Evolutionary conservation across 1,140 invertebrate genomes (phyloP), one percentile per base, ranked within the genome.

Genomic region (Battus philenor): DNA sequence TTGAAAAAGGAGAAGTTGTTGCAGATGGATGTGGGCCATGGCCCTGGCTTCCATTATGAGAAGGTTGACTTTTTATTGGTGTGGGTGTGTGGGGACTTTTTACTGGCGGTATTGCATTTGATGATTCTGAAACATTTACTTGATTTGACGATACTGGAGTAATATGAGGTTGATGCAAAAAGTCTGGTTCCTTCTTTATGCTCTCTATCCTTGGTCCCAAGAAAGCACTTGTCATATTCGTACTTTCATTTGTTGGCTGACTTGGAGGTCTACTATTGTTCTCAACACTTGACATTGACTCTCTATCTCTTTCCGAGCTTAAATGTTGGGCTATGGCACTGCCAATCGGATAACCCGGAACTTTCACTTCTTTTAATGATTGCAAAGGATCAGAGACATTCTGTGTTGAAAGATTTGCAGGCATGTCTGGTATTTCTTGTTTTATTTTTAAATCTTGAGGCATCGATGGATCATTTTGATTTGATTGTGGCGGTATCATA

Each of bases 401-500:
- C 30, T 88, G 88, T 43, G 89, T 87, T 22, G 80, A 81, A 43
- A 80, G 54, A 44, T 86, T 85, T 29, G 86, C 82, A 47, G 80
- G 76, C 56, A 83, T 64, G 56, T 90, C 88, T 29, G 87, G 82
- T 17, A 91, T 87, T 83, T 93, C 93, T 69, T 93, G 91, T 73
- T 94, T 94, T 11, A 94, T 93, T 70, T 94, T 93, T 32, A 93
- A 79, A 71, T 93, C 93, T 68, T 93, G 93, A 6, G 92, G 92
- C 70, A 93, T 86, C 70, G 90, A 74, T 71, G 86, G 56, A 68
- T 87, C 58, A 87, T 65, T 74, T 62, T 88, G 61, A 84, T 63
- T 75, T 8, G 66, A 56, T 44, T 64, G 65, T 47, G 65, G 59
- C 26, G 59, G 62, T 38, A 80, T 71, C 27, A 75, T 55, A 55